phyloP scores from a whole-genome alignment of 2,888 invertebrate genomes.

The Xanthia togata region DNA sequence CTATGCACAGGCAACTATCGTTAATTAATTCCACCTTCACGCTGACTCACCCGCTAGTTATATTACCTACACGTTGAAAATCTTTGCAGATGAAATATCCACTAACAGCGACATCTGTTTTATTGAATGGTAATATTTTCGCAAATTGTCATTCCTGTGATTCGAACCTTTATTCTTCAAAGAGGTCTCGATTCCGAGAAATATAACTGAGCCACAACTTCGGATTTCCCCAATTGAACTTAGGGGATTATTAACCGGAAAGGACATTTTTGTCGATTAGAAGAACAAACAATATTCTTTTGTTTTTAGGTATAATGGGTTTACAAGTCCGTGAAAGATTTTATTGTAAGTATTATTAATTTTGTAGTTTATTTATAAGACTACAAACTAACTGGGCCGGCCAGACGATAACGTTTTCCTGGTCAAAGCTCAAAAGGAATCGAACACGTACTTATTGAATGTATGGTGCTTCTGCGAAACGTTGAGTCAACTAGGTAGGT shows the following conservation, averaged over 20 bases:
- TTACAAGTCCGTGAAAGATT: background rate
- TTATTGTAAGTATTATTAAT: background rate
- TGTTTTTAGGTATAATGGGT: constrained; percentile 4
- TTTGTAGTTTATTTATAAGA: constrained; percentile 17
- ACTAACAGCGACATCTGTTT: constrained; percentile 58
- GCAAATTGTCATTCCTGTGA: background rate
- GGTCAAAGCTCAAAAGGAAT: constrained; percentile 50
- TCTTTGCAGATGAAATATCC: constrained; percentile 36
- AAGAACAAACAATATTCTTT: background rate
- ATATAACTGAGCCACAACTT: constrained; percentile 3
- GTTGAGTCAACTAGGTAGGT: constrained; percentile 64
- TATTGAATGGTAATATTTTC: constrained; percentile 6
- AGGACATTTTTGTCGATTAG: background rate
- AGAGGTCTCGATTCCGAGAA: constrained; percentile 32
- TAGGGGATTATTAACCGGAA: background rate
- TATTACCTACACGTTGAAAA: constrained; percentile 58
- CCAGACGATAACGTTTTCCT: constrained; percentile 62
- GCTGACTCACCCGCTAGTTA: constrained; percentile 80
- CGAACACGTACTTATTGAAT: constrained; percentile 33
- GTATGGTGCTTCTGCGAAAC: constrained; percentile 64
- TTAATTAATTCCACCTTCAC: constrained; percentile 88
- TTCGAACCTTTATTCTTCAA: constrained; percentile 3
- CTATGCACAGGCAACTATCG: constrained; percentile 83
- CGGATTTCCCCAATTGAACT: constrained; percentile 27
- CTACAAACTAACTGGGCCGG: constrained; percentile 23